Evolutionary conservation across 35 echinoderm and acorn worm species (phyloP), one percentile per base, ranked within the genome.

Genomic region (Heliocidaris tuberculata): DNA sequence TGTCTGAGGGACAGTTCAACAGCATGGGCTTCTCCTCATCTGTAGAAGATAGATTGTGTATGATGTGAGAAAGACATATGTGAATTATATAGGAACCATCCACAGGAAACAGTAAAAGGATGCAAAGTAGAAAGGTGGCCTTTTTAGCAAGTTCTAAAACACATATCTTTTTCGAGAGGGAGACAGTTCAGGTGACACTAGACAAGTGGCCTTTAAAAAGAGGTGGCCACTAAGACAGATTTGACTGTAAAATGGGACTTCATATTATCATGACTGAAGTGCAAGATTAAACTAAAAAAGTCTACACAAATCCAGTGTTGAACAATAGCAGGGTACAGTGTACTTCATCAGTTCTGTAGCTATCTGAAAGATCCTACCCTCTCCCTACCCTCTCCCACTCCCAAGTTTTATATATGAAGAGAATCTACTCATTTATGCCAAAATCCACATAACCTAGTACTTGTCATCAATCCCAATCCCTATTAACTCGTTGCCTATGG

Each of bases 11-110:
- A 50, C 96, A 97, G 48, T 88, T 47, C n/a, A 85, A 31, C 5
- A 95, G 31, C 9, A 94, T 49, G 7, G 96, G 96, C 16, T 15
- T 60, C 92, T 97, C 96, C 35, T 89, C 19, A 71, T 97, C 96
- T 97, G 94, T 56, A 15, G 31, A 61, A 61, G 59, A n/a, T n/a
- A n/a, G n/a, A n/a, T n/a, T n/a, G n/a, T n/a, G 85, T 47, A 85
- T 56, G 2, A 94, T 16, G 10, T 60, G 31, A 60, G 42, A 11
- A 50, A 61, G 29, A 47, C 85, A 24, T 27, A n/a, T 78, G 65
- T n/a, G 27, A 42, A 78, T 78, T 78, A 52, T 27, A 78, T n/a
- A 56, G 15, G 15, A 15, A 56, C 52, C 52, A n/a, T 27, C 65
- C 21, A 78, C 21, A 5, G 27, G 7, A 24, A 6, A 78, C 19